A percentile compares a stretch with the other conserved stretches of the same genome.
Conservation (phyloP, 2,888 invertebrate genomes). For the Phyllotreta cruciferae region DNA sequence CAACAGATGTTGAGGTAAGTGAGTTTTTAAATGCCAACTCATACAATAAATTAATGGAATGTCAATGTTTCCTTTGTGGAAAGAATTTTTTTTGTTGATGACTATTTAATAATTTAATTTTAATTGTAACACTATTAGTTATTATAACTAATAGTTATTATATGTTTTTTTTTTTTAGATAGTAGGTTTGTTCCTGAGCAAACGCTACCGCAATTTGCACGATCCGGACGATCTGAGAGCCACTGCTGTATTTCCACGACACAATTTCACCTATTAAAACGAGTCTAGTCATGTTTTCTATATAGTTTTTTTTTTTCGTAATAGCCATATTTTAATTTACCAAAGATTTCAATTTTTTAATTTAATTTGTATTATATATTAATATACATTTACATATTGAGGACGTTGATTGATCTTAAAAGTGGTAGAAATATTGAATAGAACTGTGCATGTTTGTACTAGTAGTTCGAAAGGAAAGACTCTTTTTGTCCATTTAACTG, state of each 20-base stretch:
- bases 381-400: constrained; percentile 17
- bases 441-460: too few species aligned
- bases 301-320: constrained; percentile 35
- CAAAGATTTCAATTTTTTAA: constrained; percentile 42
- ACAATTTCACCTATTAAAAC: constrained; percentile 58
- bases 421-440: constrained; percentile 9
- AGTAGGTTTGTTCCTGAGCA: constrained; percentile 81
- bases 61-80: neutral
- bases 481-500: neutral
- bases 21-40: neutral
- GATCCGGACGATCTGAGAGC: constrained; percentile 77
- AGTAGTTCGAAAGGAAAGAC: too few species aligned
- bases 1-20: constrained; percentile 13
- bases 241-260: constrained; percentile 73
- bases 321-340: constrained; percentile 36
- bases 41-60: neutral
- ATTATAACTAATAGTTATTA: constrained; percentile 2
- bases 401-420: constrained; percentile 5
- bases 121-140: neutral
- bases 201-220: constrained; percentile 81
- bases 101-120: too few species aligned
- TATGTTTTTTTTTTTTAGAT: constrained; percentile 65
- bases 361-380: constrained; percentile 20
- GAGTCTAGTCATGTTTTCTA: constrained; percentile 44
- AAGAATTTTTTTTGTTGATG: too few species aligned